Conservation (phyloP, 2,888 invertebrate genomes). For the Phengaris alcon region DNA sequence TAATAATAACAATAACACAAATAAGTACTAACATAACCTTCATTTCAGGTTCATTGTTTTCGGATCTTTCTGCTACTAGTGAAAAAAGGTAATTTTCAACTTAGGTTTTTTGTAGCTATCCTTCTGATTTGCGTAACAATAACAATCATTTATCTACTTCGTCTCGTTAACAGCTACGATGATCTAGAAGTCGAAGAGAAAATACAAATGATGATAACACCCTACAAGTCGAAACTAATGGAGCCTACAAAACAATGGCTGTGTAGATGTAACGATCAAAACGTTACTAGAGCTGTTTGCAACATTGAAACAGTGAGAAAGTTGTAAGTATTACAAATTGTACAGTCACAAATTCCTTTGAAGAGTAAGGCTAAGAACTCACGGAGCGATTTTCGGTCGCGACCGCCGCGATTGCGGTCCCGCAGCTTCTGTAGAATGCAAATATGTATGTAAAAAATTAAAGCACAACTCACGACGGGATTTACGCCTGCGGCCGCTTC, state of each 20-base stretch:
- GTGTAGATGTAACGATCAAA: constrained; percentile 43
- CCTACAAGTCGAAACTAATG: constrained; percentile 30
- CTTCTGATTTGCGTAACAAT: too few species aligned
- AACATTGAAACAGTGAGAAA: constrained; percentile 51
- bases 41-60: background rate
- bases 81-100: background rate
- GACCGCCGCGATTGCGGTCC: too few species aligned
- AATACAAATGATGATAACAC: background rate
- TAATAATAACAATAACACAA: too few species aligned
- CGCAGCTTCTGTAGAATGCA: too few species aligned
- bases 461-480: too few species aligned
- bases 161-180: background rate
- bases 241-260: constrained; percentile 60
- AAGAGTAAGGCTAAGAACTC: too few species aligned
- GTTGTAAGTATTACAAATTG: constrained; percentile 48
- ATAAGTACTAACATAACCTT: background rate
- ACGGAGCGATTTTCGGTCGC: too few species aligned
- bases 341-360: background rate
- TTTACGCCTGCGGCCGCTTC: too few species aligned
- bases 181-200: background rate
- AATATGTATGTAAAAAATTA: too few species aligned
- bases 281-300: constrained; percentile 31
- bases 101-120: too few species aligned
- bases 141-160: background rate
- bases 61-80: background rate